phyloP scores from a whole-genome alignment of 2,797 vertebrate species.

The Sebastes dallii region DNA sequence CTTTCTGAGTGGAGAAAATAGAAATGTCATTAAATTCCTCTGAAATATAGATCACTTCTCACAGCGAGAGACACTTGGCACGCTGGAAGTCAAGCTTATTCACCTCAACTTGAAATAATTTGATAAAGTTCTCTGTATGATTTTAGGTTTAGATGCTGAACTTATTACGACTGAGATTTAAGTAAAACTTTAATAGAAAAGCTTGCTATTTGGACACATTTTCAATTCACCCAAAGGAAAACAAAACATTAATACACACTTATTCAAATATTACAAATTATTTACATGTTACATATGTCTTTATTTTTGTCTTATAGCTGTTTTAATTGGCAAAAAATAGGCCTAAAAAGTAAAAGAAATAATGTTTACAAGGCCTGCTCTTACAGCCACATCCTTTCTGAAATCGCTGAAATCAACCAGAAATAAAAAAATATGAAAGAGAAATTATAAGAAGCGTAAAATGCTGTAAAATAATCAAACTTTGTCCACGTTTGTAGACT shows the following conservation, averaged over 20 bases:
- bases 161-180: neutral
- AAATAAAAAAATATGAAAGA: slow-evolving; percentile 12
- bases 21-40: slow-evolving; percentile 72
- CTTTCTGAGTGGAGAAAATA: slow-evolving; percentile 54
- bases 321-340: neutral
- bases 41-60: slow-evolving; percentile 72
- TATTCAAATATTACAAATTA: neutral
- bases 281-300: neutral
- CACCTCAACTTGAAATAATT: slow-evolving; percentile 41
- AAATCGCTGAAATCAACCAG: neutral
- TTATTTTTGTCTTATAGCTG: neutral
- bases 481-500: slow-evolving; percentile 33
- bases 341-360: neutral
- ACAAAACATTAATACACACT: neutral
- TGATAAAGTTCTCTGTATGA: neutral
- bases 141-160: neutral
- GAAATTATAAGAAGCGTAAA: slow-evolving; percentile 26
- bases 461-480: slow-evolving; percentile 45
- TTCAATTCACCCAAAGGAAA: neutral
- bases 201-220: neutral
- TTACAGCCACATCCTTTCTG: neutral
- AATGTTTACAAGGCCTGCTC: neutral
- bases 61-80: slow-evolving; percentile 47
- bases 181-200: neutral
- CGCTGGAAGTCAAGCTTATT: slow-evolving; percentile 49